These are phyloP conservation scores for Corvus moneduloides DNA, from an alignment of 2,113 vertebrate genomes.

Conservation along the genomic window DNA sequence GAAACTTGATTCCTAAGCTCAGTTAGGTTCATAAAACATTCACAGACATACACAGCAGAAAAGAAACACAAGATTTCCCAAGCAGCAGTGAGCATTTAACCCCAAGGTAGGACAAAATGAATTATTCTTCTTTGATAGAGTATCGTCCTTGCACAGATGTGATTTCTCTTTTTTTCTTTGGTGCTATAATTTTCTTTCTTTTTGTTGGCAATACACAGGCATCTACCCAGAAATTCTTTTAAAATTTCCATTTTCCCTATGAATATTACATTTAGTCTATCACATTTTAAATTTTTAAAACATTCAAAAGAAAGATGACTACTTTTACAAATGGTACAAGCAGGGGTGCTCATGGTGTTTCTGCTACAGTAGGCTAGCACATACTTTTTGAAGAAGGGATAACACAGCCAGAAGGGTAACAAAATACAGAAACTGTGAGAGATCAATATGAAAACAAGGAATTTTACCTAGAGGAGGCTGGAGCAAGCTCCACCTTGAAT, in stretches of 20 bases:
- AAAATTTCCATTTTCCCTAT: neutral
- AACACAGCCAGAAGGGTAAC: neutral
- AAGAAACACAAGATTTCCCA: constrained; percentile 75
- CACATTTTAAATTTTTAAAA: neutral
- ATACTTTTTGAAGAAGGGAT: neutral
- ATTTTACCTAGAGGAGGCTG: neutral
- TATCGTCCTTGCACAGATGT: constrained; percentile 46
- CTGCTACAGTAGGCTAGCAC: neutral
- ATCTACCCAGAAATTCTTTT: neutral
- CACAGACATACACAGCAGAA: constrained; percentile 70
- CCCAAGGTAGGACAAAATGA: constrained; percentile 62
- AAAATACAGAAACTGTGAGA: neutral
- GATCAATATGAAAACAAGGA: neutral
- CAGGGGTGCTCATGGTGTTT: neutral
- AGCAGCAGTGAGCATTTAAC: constrained; percentile 63
- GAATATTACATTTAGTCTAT: neutral
- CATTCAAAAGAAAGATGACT: neutral
- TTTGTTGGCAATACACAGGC: neutral
- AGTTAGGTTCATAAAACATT: constrained; percentile 82
- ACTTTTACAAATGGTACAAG: neutral
- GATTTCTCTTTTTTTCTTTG: neutral
- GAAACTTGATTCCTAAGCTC: constrained; percentile 78
- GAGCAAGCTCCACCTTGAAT: neutral
- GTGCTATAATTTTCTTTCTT: neutral
- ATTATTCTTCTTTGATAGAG: constrained; percentile 41